Base-by-base conservation (phyloP, 2,888 invertebrate species). In the Tiliacea aurago region DNA sequence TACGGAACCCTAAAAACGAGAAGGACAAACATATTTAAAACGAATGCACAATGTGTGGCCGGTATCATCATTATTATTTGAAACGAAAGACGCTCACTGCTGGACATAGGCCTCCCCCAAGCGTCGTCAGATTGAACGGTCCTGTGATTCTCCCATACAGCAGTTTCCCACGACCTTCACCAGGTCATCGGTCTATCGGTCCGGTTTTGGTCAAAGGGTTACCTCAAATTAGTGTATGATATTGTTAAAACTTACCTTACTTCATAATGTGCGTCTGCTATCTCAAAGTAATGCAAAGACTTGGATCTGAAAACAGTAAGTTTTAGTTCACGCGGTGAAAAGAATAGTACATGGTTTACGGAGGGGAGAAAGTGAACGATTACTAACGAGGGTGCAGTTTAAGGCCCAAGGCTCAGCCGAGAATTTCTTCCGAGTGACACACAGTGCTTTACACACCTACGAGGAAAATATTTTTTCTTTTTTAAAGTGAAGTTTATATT, bases 181-280 rank as follows among this genome's bases (percentile, higher is more conserved):
- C 43, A 43, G 20, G 9, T 18, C 41, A 41, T 66, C 41, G 18
- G 1, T 28, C 41, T 9, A 45, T 7, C 33, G 15, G 10, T 43
- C 20, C 4, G 6, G 20, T 59, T 43, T 51, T 51, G 41, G 4
- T 59, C 13, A 41, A 41, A 1, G n/a, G 15, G 7, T 37, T 28
- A 28, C 45, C 7, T 20, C 18, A 20, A 58, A 37, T 37, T 33
- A 4, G 45, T 45, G 15, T 45, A 45, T 45, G 15, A 5, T 11
- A 45, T 45, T 45, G 15, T 45, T 47, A 70, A n/a, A n/a, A 15
- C 59, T 86, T 83, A 94, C 94, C 94, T 93, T 0, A 95, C 92
- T 90, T 95, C 95, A 78, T 93, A 96, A 75, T 94, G 93, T 0
- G 95, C 94, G 51, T 95, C 92, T 80, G 93, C 95, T 70, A 95